A percentile compares a stretch with the other conserved stretches of the same genome.
These are phyloP conservation scores for Spialia ferax DNA, from an alignment of 2,888 invertebrate genomes.

Conservation along the genomic window DNA sequence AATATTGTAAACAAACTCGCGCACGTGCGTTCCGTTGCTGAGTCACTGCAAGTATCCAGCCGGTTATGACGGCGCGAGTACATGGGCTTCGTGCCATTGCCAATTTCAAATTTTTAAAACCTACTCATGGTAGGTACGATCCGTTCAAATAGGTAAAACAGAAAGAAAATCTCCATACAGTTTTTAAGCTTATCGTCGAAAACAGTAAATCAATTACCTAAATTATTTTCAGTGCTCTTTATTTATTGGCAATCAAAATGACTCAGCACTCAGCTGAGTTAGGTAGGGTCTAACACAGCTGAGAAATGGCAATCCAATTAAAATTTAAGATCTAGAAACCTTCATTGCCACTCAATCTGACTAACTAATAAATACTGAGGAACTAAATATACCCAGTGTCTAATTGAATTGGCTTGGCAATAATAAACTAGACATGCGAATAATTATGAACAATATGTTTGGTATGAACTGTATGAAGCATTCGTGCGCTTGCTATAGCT, in stretches of 20 bases:
- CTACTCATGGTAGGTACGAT: slow-evolving; percentile 1
- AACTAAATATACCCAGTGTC: not conserved
- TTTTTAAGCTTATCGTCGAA: not conserved
- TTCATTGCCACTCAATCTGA: not conserved
- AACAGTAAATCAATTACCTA: not conserved
- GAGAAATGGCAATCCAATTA: not conserved
- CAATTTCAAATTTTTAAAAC: slow-evolving; percentile 40
- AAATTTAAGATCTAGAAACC: not conserved
- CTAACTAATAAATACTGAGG: not conserved
- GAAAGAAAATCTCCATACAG: not conserved
- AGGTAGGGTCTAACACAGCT: not conserved
- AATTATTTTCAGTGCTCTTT: too few relatives aligned
- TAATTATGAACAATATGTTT: slow-evolving; percentile 20
- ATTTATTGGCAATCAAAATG: not conserved
- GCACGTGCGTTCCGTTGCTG: slow-evolving; percentile 67
- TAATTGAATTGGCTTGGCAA: not conserved
- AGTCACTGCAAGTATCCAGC: slow-evolving; percentile 53
- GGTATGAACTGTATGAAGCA: slow-evolving; percentile 31
- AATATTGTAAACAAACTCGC: slow-evolving; percentile 75
- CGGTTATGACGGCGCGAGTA: slow-evolving; percentile 56
- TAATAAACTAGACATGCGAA: slow-evolving; percentile 3
- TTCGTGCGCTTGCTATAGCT: slow-evolving; percentile 22
- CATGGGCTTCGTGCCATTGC: slow-evolving; percentile 53
- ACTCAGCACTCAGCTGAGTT: not conserved
- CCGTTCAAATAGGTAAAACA: not conserved